Conservation (phyloP, 2,113 vertebrate species). For the Neolamprologus longior region DNA sequence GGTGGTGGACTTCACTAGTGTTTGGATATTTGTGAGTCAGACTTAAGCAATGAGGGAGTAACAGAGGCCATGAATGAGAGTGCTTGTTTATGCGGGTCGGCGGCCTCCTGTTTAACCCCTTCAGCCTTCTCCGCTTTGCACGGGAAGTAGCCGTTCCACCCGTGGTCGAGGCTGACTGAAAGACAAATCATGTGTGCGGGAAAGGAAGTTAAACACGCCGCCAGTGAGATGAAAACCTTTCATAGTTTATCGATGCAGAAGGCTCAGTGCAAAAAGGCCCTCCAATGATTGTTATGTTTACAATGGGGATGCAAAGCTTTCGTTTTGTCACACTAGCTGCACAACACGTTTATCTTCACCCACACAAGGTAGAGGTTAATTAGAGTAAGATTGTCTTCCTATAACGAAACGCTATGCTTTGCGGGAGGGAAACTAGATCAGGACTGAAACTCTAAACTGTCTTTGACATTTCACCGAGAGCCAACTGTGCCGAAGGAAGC, state of each 20-base stretch:
- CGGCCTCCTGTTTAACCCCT: slow-evolving; percentile 54
- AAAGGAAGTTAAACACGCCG: slow-evolving; percentile 31
- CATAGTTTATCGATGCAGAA: neutral
- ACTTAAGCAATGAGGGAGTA: slow-evolving; percentile 70
- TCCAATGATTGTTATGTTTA: slow-evolving; percentile 27
- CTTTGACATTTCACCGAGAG: slow-evolving; percentile 34
- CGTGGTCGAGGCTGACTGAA: slow-evolving; percentile 20
- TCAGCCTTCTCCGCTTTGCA: slow-evolving; percentile 1
- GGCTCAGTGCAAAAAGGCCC: neutral
- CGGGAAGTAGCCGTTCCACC: slow-evolving; percentile 40
- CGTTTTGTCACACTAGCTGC: slow-evolving; percentile 4
- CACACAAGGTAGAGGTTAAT: slow-evolving; percentile 36
- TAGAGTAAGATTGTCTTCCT: slow-evolving; percentile 26
- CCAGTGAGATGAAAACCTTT: slow-evolving; percentile 19
- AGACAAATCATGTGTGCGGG: slow-evolving; percentile 21
- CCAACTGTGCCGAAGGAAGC: slow-evolving; percentile 33
- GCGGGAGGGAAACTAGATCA: slow-evolving; percentile 15
- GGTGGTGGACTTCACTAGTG: slow-evolving; percentile 3
- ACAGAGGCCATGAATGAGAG: slow-evolving; percentile 60
- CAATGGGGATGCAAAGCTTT: neutral
- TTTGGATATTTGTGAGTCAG: slow-evolving; percentile 66
- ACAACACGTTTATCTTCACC: slow-evolving; percentile 12
- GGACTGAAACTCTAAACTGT: slow-evolving; percentile 28
- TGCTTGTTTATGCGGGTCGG: slow-evolving; percentile 63
- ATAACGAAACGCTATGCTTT: slow-evolving; percentile 6